Base-by-base conservation (phyloP, 2,113 vertebrate genomes). In the Boleophthalmus pectinirostris region DNA sequence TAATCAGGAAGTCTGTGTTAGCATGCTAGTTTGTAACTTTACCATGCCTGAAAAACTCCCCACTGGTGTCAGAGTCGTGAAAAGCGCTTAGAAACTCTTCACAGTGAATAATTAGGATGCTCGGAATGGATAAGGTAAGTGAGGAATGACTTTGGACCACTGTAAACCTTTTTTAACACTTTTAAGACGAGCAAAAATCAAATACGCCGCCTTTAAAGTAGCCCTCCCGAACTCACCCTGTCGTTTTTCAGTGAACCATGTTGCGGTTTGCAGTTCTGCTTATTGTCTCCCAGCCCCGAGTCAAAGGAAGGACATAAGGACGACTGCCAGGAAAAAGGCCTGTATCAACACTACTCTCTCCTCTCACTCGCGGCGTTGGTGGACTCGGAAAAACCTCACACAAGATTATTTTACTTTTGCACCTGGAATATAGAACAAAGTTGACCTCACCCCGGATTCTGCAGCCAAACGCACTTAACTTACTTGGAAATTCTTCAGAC, bases 231-330 rank as follows among this genome's bases (percentile, higher is more conserved):
- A 3, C 12, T 24, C 14, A 21, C 2, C 53, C 15, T 35, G 57
- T 38, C n/a, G 1, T 23, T 61, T 29, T 61, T 70, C 56, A 74
- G 69, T 46, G 38, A 75, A 57, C 46, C 58, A 73, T 72, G 65
- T 75, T 67, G 78, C 70, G 57, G 72, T 80, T 70, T 18, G 24
- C 66, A 61, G 47, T 64, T 63, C 78, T 78, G 81, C 79, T 82
- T 79, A 75, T 63, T 73, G 82, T 82, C 89, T 84, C 60, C 68
- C 53, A 23, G 67, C 71, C 75, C 67, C 83, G 68, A 72, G 47
- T 78, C n/a, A 12, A 63, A 79, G 77, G 66, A 76, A 81, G 74
- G 61, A 64, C 70, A 61, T 8, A 47, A 51, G 25, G 58, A 66
- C 29, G 70, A 72, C 23, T 79, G 81, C 69, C 82, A 78, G 78